Evolutionary conservation across 2,113 vertebrate species (phyloP), one percentile per base, ranked within the genome.

Genomic region (Physeter macrocephalus): DNA sequence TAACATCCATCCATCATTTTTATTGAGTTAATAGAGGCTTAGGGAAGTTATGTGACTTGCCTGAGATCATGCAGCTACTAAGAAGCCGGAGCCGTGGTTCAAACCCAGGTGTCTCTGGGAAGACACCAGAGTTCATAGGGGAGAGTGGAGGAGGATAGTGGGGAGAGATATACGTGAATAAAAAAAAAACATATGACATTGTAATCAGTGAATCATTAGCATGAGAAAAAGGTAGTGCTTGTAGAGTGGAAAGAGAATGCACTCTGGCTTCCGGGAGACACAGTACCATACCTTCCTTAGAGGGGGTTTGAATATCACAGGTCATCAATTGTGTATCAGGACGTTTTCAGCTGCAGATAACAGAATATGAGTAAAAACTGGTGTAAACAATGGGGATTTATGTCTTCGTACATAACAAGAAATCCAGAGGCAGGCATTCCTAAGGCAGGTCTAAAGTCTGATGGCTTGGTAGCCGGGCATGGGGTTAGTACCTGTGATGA

Each of bases 211-310:
- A 52, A 1, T 8, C 59, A 5, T 8, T 20, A 20, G 2, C 18
- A 1, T 18, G 64, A 64, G 67, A 3, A 57, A 31, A 29, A 21
- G 52, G 27, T 0, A 2, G 20, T 18, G n/a, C 49, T 13, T 12
- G 1, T 25, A 5, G 36, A 20, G 23, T 3, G 9, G 66, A 27
- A 72, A 17, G 9, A 31, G 5, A 2, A 2, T 5, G 46, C 4
- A 5, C 64, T 1, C 8, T 2, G 21, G 31, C 46, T 57, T 88
- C 41, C 6, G 18, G 49, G 29, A 64, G 29, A 21, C 29, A 9
- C 49, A 4, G 8, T 18, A 27, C 23, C 8, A 0, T 3, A 9
- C 23, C 29, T 77, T 23, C 18, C 66, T 62, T 75, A 14, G 0
- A 17, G 46, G 52, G 46, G n/a, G 21, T 39, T 14, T 39, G 57